Percentiles rank a stretch among this genome's conserved stretches.
Evolutionary conservation across 2,888 invertebrate genomes (phyloP).

Genomic region (Pyrochroa serraticornis): DNA sequence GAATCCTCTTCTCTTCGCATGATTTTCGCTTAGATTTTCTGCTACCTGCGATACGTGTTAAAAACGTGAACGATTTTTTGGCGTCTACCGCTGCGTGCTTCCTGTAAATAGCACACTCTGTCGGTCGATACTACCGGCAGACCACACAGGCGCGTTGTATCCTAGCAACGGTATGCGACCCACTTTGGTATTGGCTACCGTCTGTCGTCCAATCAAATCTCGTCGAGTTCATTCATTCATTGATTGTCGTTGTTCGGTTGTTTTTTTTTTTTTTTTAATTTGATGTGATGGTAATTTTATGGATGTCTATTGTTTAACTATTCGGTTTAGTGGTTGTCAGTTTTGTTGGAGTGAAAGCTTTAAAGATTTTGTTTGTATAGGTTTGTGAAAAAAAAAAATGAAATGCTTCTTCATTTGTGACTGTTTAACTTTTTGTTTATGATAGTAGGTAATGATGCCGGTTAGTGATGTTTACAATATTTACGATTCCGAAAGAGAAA

Average conservation of each 20-base stretch:
- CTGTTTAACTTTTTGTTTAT: no score
- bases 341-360: no score
- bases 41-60: no score
- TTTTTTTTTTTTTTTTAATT: slow-evolving; percentile 14
- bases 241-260: slow-evolving; percentile 37
- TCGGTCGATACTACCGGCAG: slow-evolving; percentile 27
- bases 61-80: no score
- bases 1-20: no score
- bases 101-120: slow-evolving; percentile 36
- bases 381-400: no score
- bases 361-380: no score
- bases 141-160: slow-evolving; percentile 37
- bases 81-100: slow-evolving; percentile 1
- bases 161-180: slow-evolving; percentile 47
- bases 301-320: slow-evolving; percentile 2
- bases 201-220: slow-evolving; percentile 41
- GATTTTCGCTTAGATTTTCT: no score
- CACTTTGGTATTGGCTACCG: slow-evolving; percentile 47
- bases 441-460: no score
- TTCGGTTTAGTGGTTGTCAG: neutral
- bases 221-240: slow-evolving; percentile 42
- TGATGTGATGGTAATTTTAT: slow-evolving; percentile 5
- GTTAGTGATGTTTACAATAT: no score
- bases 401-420: no score
- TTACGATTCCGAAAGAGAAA: no score